phyloP scores from a whole-genome alignment of 2,888 invertebrate species.

The Sisyra nigra region DNA sequence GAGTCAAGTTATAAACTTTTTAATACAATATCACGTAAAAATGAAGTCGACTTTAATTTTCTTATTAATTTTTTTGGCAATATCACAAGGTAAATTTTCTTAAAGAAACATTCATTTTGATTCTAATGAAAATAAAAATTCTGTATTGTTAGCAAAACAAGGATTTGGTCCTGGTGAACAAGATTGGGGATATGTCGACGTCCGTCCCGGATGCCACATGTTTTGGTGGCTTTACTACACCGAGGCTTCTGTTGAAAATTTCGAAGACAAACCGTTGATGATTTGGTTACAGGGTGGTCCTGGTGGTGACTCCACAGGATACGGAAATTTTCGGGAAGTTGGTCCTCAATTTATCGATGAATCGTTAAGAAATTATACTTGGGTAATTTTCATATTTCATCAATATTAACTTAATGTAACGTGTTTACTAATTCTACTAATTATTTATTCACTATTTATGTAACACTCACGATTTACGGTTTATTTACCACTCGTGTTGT shows the following conservation, averaged over 20 bases:
- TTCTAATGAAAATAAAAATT: no score
- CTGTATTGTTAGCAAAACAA: constrained; percentile 10
- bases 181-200: constrained; percentile 32
- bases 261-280: constrained; percentile 53
- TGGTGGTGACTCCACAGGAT: constrained; percentile 34
- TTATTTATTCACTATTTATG: no score
- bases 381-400: constrained; percentile 26
- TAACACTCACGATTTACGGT: no score
- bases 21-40: no score
- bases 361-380: constrained; percentile 32
- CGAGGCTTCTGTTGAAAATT: constrained; percentile 33
- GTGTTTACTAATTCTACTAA: no score
- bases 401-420: no score
- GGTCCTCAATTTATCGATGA: constrained; percentile 36
- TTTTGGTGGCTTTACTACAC: constrained; percentile 59
- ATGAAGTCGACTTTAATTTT: no score
- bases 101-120: no score
- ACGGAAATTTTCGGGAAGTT: constrained; percentile 40
- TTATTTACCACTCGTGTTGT: no score
- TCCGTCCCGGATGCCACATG: constrained; percentile 30
- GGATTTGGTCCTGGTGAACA: constrained; percentile 21
- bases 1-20: no score
- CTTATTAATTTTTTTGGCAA: no score
- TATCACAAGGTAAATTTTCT: no score
- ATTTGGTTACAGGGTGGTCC: constrained; percentile 87